These are phyloP conservation scores for Leucophora obtusa DNA, from an alignment of 2,888 invertebrate species.

Conservation along the genomic window DNA sequence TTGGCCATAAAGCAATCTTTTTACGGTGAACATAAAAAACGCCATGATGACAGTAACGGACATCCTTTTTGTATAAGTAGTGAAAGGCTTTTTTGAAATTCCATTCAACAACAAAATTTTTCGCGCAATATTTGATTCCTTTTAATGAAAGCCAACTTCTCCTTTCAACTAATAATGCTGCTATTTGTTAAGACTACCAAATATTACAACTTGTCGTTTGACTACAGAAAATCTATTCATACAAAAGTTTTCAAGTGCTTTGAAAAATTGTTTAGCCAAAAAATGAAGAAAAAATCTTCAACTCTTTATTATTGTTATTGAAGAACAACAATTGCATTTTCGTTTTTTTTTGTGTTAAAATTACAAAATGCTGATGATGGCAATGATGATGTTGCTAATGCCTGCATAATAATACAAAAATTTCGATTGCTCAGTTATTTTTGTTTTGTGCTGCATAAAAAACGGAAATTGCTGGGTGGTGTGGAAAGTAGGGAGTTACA, in stretches of 20 bases:
- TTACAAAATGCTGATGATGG: constrained; percentile 51
- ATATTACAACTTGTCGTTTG: constrained; percentile 53
- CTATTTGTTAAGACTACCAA: constrained; percentile 27
- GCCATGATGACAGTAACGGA: constrained; percentile 61
- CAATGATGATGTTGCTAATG: constrained; percentile 58
- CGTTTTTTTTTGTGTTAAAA: constrained; percentile 66
- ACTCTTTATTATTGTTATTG: constrained; percentile 61
- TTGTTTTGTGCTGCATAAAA: constrained; percentile 1
- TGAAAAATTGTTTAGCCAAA: constrained; percentile 33
- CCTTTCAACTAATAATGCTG: neutral
- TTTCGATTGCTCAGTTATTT: constrained; percentile 75
- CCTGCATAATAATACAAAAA: constrained; percentile 73
- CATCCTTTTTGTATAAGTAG: constrained; percentile 53
- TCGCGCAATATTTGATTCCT: constrained; percentile 59
- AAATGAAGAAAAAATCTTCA: constrained; percentile 43
- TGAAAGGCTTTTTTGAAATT: constrained; percentile 55
- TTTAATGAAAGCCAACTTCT: constrained; percentile 40
- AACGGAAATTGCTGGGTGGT: constrained; percentile 43
- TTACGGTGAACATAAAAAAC: constrained; percentile 37
- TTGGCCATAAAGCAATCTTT: constrained; percentile 35
- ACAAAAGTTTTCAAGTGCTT: constrained; percentile 62
- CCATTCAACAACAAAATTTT: constrained; percentile 60
- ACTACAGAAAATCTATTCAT: constrained; percentile 49
- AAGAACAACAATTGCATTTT: constrained; percentile 60
- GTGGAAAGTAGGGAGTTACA: constrained; percentile 7